Conservation (phyloP, 1,140 invertebrate genomes). For the Pogonomyrmex barbatus region DNA sequence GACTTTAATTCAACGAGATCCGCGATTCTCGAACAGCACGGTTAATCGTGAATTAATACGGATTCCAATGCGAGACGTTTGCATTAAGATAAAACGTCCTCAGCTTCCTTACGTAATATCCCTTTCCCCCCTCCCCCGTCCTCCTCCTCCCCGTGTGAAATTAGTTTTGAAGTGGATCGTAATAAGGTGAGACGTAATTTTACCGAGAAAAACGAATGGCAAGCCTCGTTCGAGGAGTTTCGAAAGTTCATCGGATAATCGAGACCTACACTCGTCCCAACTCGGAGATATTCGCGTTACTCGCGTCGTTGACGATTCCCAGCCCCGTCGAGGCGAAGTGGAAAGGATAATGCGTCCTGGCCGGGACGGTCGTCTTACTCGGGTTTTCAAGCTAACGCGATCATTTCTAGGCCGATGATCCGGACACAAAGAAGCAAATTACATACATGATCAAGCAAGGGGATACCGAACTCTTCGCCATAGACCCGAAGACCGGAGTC, state of each 20-base stretch:
- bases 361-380: slow-evolving; percentile 26
- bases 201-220: neutral
- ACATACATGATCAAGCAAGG: slow-evolving; percentile 95
- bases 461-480: slow-evolving; percentile 92
- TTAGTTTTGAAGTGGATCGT: slow-evolving; percentile 24
- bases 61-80: neutral
- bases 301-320: slow-evolving; percentile 34
- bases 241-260: slow-evolving; percentile 36
- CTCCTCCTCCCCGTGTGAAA: neutral
- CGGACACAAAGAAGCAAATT: slow-evolving; percentile 92
- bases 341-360: slow-evolving; percentile 43
- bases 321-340: neutral
- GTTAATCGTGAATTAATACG: neutral
- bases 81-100: neutral
- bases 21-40: neutral
- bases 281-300: neutral
- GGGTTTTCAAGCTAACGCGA: slow-evolving; percentile 58
- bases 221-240: neutral
- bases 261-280: slow-evolving; percentile 18
- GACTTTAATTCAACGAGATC: neutral
- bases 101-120: neutral
- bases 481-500: slow-evolving; percentile 92
- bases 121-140: too few species aligned
- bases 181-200: slow-evolving; percentile 31
- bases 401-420: slow-evolving; percentile 89